Conservation (phyloP, 1,140 invertebrate genomes). For the Uloborus diversus region DNA sequence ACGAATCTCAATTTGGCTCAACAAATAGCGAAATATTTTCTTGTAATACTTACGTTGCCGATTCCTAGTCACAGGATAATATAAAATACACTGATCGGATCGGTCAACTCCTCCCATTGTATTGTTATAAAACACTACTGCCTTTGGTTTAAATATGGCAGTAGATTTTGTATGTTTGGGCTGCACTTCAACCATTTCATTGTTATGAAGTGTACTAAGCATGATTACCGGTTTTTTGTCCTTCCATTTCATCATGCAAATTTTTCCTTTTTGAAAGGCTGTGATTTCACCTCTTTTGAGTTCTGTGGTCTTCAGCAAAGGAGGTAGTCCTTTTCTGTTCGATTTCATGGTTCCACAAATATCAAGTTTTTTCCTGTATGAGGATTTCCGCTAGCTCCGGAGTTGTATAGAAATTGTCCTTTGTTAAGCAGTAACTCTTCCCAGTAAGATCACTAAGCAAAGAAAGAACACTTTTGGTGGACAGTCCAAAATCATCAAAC, state of each 20-base stretch:
- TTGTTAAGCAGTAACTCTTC: background rate
- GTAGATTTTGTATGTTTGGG: background rate
- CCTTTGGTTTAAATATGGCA: background rate
- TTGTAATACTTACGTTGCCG: background rate
- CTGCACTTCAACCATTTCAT: conserved; percentile 15
- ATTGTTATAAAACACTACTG: background rate
- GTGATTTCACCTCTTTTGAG: background rate
- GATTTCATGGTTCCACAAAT: background rate
- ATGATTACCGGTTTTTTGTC: background rate
- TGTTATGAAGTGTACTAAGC: conserved; percentile 3
- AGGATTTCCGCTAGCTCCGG: background rate
- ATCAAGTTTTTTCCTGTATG: background rate
- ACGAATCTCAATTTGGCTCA: too few species aligned
- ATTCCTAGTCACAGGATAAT: background rate
- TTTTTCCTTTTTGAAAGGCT: conserved; percentile 14
- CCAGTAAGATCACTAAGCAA: background rate
- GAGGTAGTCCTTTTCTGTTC: conserved; percentile 11
- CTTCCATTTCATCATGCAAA: background rate
- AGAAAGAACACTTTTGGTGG: background rate
- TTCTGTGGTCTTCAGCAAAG: too few species aligned
- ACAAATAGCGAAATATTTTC: background rate
- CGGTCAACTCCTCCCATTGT: conserved; percentile 13
- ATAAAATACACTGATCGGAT: conserved; percentile 10
- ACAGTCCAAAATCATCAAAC: background rate
- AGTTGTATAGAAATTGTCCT: background rate